Conservation (phyloP, 2,888 invertebrate genomes). For the Pachydiplax longipennis region DNA sequence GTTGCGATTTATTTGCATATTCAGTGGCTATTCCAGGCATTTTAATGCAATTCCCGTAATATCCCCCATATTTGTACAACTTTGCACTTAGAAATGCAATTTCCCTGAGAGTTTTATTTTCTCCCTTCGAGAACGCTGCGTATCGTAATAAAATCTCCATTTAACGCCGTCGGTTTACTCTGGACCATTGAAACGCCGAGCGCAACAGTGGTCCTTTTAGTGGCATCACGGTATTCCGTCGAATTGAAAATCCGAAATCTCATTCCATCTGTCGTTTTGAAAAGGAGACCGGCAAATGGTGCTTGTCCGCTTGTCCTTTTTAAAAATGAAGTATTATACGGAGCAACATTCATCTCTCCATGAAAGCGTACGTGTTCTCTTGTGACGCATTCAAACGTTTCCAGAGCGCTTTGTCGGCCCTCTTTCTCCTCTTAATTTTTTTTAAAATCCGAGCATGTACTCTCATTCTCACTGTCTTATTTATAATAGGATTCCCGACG, state of each 20-base stretch:
- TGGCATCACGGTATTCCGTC: neutral
- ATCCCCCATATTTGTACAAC: neutral
- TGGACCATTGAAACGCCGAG: neutral
- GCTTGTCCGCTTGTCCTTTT: neutral
- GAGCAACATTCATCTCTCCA: neutral
- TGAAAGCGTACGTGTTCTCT: neutral
- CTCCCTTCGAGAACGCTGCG: too few relatives aligned
- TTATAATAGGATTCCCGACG: neutral
- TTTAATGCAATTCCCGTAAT: neutral
- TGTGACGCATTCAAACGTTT: neutral
- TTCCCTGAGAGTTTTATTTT: neutral
- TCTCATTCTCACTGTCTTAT: neutral
- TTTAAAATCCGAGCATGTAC: neutral
- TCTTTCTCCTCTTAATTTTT: neutral
- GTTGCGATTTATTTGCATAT: neutral
- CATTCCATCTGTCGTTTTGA: neutral
- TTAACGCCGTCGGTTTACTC: neutral
- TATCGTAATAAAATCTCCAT: neutral
- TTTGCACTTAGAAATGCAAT: neutral
- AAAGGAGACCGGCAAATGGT: neutral
- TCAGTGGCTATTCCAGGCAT: neutral
- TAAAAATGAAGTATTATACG: neutral
- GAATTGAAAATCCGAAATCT: neutral
- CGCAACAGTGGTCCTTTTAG: neutral
- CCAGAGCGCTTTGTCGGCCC: neutral